Evolutionary conservation across 2,888 invertebrate genomes (phyloP), one percentile per base, ranked within the genome.

Genomic region (Hipparchia sbordonii): DNA sequence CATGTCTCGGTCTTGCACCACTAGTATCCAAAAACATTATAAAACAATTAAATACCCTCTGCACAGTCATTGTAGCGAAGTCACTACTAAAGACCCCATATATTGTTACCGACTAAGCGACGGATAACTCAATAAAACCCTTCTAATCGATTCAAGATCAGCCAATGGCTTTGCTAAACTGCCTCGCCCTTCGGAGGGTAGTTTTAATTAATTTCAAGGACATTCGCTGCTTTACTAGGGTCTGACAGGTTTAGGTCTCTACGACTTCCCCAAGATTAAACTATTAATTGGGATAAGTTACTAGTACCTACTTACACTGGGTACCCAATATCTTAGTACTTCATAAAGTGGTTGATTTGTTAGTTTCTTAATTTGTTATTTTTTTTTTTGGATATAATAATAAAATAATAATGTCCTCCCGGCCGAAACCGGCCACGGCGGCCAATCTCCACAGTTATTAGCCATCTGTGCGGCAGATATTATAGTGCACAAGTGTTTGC

Each of bases 81-180:
- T 39, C 6, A 8, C 85, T 81, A 82, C 83, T 81, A 81, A 82
- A 51, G 68, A 85, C 85, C 87, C 88, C 86, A 88, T 89, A 89
- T 86, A 90, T 90, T 90, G 91, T 91, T 90, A 90, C 88, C 86
- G 85, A 86, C 85, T 88, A 89, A 89, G 89, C 89, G 85, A 85
- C 81, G 87, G 88, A 89, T 91, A 91, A 91, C 90, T 89, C 88
- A 90, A 91, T 91, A 89, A 84, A 82, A 80, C 85, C 82, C 82
- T 80, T 84, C 85, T 87, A 87, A 89, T 85, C 89, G 90, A 89
- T 92, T 91, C 90, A 89, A 92, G 91, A 91, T 90, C 89, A 87
- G 82, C 84, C 87, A 81, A 87, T 86, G 84, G 87, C 84, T 87
- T 83, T 84, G 87, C 85, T 87, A 88, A 87, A 85, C 87, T 84